These are phyloP conservation scores for Ormyrus thymus DNA, from an alignment of 2,888 invertebrate genomes.

Conservation along the genomic window DNA sequence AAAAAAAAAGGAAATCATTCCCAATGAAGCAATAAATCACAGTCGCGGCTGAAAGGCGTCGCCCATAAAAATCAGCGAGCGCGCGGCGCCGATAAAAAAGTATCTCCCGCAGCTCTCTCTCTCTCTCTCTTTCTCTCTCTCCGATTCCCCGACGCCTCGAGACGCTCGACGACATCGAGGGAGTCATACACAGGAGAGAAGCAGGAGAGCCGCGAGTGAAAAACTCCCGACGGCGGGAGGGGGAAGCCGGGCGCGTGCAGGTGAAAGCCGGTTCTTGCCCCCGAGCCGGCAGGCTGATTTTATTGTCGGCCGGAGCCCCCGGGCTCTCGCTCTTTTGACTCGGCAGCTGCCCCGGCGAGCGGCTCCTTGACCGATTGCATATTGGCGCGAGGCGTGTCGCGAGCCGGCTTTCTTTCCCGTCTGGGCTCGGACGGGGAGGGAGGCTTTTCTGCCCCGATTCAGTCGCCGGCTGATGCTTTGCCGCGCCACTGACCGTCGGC, in stretches of 20 bases:
- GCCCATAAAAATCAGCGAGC: too few species aligned
- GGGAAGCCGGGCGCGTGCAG: conserved; percentile 35
- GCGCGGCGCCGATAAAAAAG: too few species aligned
- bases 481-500: too few species aligned
- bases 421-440: background rate
- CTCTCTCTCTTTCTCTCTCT: too few species aligned
- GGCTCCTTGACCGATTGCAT: conserved; percentile 26
- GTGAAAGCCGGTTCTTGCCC: conserved; percentile 39
- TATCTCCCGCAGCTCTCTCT: too few species aligned
- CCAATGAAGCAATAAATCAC: conserved; percentile 44
- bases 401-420: background rate
- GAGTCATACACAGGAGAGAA: too few species aligned
- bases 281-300: conserved; percentile 16
- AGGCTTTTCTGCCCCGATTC: conserved; percentile 8
- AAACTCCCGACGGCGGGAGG: background rate
- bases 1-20: background rate
- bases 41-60: conserved; percentile 7
- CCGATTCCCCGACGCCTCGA: too few species aligned
- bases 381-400: conserved; percentile 1
- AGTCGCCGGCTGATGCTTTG: too few species aligned
- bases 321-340: conserved; percentile 5
- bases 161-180: too few species aligned
- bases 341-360: conserved; percentile 5
- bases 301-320: conserved; percentile 13
- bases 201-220: too few species aligned